Conservation (phyloP, 1,140 invertebrate species). For the Drosophila pallidifrons region DNA sequence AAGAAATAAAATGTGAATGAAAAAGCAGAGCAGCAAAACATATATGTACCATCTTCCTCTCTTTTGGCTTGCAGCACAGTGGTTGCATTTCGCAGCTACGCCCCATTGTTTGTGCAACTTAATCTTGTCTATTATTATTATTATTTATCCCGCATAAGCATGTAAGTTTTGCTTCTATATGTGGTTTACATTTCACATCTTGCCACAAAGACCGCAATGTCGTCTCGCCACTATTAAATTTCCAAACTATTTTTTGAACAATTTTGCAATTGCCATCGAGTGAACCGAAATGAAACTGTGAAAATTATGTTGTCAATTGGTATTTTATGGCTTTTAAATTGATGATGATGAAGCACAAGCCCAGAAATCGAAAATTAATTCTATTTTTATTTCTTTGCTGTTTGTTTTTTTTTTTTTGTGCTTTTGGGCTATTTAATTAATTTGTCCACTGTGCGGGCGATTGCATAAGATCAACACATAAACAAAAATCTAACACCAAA, state of each 20-base stretch:
- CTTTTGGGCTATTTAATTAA: slow-evolving; percentile 14
- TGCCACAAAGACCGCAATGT: slow-evolving; percentile 32
- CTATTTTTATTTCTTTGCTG: slow-evolving; percentile 7
- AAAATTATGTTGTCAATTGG: slow-evolving; percentile 73
- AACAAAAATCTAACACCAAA: slow-evolving; percentile 56
- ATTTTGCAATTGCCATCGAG: slow-evolving; percentile 64
- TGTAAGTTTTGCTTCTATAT: slow-evolving; percentile 20
- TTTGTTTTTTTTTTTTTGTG: neutral
- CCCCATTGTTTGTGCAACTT: slow-evolving; percentile 55
- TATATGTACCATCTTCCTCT: slow-evolving; percentile 1
- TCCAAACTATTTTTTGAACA: slow-evolving; percentile 22
- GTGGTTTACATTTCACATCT: slow-evolving; percentile 56
- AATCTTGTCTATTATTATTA: slow-evolving; percentile 62
- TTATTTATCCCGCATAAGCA: slow-evolving; percentile 32
- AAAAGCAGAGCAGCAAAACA: slow-evolving; percentile 21
- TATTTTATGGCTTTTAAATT: slow-evolving; percentile 80
- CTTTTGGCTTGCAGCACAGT: slow-evolving; percentile 64
- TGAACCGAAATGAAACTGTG: slow-evolving; percentile 47
- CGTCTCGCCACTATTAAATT: slow-evolving; percentile 20
- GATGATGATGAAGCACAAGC: slow-evolving; percentile 25
- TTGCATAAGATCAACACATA: slow-evolving; percentile 69
- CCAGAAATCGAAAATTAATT: slow-evolving; percentile 33
- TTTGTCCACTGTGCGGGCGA: slow-evolving; percentile 65
- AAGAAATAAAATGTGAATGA: slow-evolving; percentile 53
- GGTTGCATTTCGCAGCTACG: slow-evolving; percentile 26